Evolutionary conservation across 2,888 invertebrate genomes (phyloP).

Genomic region (Meliscaeva auricollis): DNA sequence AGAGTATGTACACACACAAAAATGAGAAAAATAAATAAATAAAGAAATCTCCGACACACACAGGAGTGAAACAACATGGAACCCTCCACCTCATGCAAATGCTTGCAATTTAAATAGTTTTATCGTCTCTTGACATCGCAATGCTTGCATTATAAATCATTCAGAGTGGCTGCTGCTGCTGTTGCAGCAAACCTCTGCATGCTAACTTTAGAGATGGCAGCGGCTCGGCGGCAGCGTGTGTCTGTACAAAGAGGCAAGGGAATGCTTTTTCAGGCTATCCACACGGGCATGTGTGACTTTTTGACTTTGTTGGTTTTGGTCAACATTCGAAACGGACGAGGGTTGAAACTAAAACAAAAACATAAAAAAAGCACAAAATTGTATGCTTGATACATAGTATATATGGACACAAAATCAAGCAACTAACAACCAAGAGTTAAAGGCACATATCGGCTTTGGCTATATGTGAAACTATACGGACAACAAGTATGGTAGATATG

Average conservation of each 20-base stretch:
- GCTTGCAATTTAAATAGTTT: constrained; percentile 76
- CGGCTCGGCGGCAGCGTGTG: constrained; percentile 12
- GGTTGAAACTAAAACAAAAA: constrained; percentile 19
- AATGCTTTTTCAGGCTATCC: constrained; percentile 25
- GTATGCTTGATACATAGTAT: constrained; percentile 8
- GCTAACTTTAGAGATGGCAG: constrained; percentile 21
- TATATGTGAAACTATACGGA: background rate
- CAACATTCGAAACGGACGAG: constrained; percentile 56
- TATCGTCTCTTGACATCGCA: constrained; percentile 76
- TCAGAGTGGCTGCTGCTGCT: constrained; percentile 72
- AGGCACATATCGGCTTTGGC: constrained; percentile 41
- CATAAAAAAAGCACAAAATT: constrained; percentile 25
- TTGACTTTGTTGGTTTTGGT: constrained; percentile 68
- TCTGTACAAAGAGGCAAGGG: constrained; percentile 5
- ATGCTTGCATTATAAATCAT: constrained; percentile 76
- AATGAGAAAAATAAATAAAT: constrained; percentile 26
- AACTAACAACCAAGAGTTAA: constrained; percentile 35
- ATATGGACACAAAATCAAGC: constrained; percentile 33
- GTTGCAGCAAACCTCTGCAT: constrained; percentile 52
- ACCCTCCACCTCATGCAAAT: constrained; percentile 73
- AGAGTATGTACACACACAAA: background rate
- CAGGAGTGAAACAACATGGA: constrained; percentile 58
- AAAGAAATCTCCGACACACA: constrained; percentile 47
- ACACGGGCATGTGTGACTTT: constrained; percentile 72
- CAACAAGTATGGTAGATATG: constrained; percentile 49